These are phyloP conservation scores for Crossaster papposus DNA, from an alignment of 53 echinoderm and acorn worm genomes.

Conservation along the genomic window DNA sequence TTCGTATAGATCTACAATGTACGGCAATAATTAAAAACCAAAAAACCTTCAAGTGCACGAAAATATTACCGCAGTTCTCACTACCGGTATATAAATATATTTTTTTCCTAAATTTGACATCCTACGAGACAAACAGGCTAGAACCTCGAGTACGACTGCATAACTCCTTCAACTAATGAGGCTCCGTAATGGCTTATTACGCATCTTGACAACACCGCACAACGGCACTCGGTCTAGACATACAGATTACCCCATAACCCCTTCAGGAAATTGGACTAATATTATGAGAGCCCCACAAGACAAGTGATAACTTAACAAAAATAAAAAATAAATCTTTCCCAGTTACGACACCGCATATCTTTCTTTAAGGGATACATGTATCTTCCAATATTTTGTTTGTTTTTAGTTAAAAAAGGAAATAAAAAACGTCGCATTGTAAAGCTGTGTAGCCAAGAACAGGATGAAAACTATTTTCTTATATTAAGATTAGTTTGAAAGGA, in stretches of 20 bases:
- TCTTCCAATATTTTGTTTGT: neutral
- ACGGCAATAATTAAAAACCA: too few species aligned
- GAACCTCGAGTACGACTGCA: neutral
- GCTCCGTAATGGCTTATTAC: slow-evolving; percentile 4
- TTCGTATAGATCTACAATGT: too few species aligned
- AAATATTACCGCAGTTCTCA: too few species aligned
- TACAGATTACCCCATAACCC: slow-evolving; percentile 33
- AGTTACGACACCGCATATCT: neutral
- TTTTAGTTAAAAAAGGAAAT: slow-evolving; percentile 7
- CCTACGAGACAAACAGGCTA: neutral
- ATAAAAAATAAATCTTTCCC: neutral
- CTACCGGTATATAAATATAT: too few species aligned
- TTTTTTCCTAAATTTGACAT: too few species aligned
- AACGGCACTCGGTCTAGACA: slow-evolving; percentile 41
- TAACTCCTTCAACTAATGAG: neutral
- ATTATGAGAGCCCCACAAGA: slow-evolving; percentile 31
- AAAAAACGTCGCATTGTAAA: neutral
- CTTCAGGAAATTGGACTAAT: slow-evolving; percentile 58
- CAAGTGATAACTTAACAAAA: too few species aligned
- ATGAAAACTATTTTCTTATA: too few species aligned
- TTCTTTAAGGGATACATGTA: neutral
- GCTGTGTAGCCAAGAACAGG: neutral
- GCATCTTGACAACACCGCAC: slow-evolving; percentile 15
- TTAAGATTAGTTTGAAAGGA: too few species aligned
- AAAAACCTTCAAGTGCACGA: too few species aligned